Conservation (phyloP, 2,888 invertebrate genomes). For the Noctua pronuba region DNA sequence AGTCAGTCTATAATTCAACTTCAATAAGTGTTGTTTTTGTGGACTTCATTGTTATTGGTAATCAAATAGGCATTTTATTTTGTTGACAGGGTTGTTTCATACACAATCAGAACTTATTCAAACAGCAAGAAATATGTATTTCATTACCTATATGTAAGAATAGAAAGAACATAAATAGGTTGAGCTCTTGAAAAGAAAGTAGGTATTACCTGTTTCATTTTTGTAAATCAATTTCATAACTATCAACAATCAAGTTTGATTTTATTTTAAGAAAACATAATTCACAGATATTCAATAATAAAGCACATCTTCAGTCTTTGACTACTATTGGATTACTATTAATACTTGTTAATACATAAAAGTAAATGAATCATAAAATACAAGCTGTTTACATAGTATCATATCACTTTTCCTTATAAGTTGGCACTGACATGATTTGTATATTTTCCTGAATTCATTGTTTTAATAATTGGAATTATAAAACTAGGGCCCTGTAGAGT, state of each 20-base stretch:
- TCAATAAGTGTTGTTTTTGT: neutral
- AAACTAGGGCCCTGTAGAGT: neutral
- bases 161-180: neutral
- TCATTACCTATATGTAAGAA: neutral
- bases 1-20: neutral
- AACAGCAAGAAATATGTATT: slow-evolving; percentile 2
- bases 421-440: slow-evolving; percentile 24
- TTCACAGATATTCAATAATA: slow-evolving; percentile 4
- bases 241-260: slow-evolving; percentile 6
- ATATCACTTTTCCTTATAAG: slow-evolving; percentile 49
- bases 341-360: slow-evolving; percentile 24
- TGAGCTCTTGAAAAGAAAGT: neutral
- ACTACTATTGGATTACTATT: slow-evolving; percentile 20
- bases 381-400: slow-evolving; percentile 19
- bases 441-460: slow-evolving; percentile 25
- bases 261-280: neutral
- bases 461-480: neutral
- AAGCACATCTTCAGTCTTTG: slow-evolving; percentile 32
- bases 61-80: neutral
- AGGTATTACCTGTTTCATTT: slow-evolving; percentile 48
- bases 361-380: slow-evolving; percentile 51
- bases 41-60: slow-evolving; percentile 16
- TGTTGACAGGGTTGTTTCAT: neutral
- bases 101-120: neutral
- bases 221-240: slow-evolving; percentile 37